These are phyloP conservation scores for Zygogramma bicolorata DNA, from an alignment of 2,888 invertebrate genomes.

Conservation along the genomic window DNA sequence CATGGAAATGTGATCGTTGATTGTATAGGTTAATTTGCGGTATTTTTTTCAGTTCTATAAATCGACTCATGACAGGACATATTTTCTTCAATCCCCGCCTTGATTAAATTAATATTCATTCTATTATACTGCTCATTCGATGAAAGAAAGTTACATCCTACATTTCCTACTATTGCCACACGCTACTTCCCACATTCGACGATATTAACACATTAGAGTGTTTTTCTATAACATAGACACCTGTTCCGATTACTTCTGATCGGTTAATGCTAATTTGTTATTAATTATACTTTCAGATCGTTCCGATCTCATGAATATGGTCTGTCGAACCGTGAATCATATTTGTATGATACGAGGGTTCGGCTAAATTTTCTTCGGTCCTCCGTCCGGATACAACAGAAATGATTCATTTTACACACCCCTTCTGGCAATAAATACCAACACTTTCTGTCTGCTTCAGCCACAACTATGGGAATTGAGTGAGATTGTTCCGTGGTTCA, in stretches of 20 bases:
- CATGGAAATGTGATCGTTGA: no score
- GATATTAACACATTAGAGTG: slow-evolving; percentile 22
- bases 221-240: slow-evolving; percentile 33
- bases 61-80: no score
- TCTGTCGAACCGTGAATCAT: not conserved
- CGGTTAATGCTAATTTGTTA: slow-evolving; percentile 34
- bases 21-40: no score
- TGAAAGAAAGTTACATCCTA: not conserved
- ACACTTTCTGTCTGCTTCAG: no score
- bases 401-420: no score
- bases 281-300: slow-evolving; percentile 42
- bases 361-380: not conserved
- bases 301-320: slow-evolving; percentile 7
- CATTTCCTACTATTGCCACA: slow-evolving; percentile 10
- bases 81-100: not conserved
- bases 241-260: slow-evolving; percentile 39
- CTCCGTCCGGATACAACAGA: not conserved
- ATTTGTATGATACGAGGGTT: slow-evolving; percentile 1
- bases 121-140: not conserved
- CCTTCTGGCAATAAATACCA: no score
- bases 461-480: no score
- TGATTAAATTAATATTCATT: not conserved
- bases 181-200: not conserved
- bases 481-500: no score
- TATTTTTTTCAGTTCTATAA: no score